Evolutionary conservation across 2,888 invertebrate genomes (phyloP).

Genomic region (Loripinus fragilis): DNA sequence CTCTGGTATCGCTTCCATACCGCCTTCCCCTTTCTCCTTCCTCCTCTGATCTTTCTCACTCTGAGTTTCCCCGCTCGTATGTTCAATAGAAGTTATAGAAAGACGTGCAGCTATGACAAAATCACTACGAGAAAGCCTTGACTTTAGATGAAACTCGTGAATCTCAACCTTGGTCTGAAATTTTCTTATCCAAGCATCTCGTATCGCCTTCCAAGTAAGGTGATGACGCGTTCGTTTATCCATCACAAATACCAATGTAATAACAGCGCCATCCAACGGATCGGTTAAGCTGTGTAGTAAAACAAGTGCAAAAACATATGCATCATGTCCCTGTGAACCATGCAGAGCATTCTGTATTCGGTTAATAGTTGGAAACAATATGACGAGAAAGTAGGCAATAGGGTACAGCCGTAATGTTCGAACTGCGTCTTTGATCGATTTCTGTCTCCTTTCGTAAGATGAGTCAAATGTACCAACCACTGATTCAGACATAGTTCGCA

Average conservation of each 20-base stretch:
- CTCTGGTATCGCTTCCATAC: not conserved
- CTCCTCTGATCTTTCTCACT: not conserved
- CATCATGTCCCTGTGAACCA: slow-evolving; percentile 14
- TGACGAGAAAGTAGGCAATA: slow-evolving; percentile 34
- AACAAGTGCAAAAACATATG: slow-evolving; percentile 29
- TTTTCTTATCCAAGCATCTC: slow-evolving; percentile 26
- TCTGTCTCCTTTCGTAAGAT: not conserved
- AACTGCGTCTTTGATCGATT: slow-evolving; percentile 28
- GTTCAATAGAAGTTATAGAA: not conserved
- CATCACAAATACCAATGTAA: slow-evolving; percentile 38
- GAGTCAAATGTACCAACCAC: not conserved
- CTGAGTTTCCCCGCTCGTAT: not conserved
- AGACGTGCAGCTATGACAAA: slow-evolving; percentile 1
- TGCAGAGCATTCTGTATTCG: slow-evolving; percentile 34
- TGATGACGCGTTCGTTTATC: slow-evolving; percentile 31
- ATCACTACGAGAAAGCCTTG: not conserved
- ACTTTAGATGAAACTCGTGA: not conserved
- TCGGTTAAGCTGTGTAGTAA: slow-evolving; percentile 26
- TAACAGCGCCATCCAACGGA: slow-evolving; percentile 29
- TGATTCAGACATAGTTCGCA: not conserved
- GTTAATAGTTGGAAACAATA: slow-evolving; percentile 30
- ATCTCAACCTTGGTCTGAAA: not conserved
- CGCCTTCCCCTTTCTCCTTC: not conserved
- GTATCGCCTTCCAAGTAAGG: slow-evolving; percentile 21
- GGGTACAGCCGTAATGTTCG: slow-evolving; percentile 39